phyloP scores from a whole-genome alignment of 2,797 vertebrate genomes.

The Ctenopoma multispine region DNA sequence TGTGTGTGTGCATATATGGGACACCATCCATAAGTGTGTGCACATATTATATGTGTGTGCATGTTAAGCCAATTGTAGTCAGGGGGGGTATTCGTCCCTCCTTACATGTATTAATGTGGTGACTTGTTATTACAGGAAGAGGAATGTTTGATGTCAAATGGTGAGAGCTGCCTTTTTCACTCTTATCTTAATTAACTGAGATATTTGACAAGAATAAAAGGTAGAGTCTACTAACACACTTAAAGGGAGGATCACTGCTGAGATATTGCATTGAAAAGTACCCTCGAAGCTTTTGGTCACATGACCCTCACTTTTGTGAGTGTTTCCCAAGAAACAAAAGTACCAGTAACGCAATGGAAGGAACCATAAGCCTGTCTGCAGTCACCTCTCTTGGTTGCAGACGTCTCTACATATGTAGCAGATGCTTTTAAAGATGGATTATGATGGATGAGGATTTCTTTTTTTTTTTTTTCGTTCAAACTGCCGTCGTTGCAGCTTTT shows the following conservation, averaged over 20 bases:
- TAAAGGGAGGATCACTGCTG: neutral
- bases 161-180: slow-evolving; percentile 83
- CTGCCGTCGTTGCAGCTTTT: neutral
- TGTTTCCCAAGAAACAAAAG: neutral
- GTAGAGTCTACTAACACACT: too few relatives aligned
- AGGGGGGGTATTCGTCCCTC: slow-evolving; percentile 84
- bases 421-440: slow-evolving; percentile 32
- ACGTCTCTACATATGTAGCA: neutral
- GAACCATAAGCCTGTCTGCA: neutral
- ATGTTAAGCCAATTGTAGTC: slow-evolving; percentile 62
- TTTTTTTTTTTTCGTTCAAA: neutral
- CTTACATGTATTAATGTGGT: slow-evolving; percentile 86
- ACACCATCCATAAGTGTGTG: neutral
- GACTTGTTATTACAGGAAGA: slow-evolving; percentile 81
- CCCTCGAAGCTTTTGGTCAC: neutral
- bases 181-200: slow-evolving; percentile 89
- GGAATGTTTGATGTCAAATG: slow-evolving; percentile 88
- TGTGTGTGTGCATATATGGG: slow-evolving; percentile 25
- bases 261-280: neutral
- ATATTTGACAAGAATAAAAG: neutral
- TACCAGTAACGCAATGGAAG: neutral
- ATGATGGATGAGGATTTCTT: slow-evolving; percentile 35
- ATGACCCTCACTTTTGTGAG: neutral
- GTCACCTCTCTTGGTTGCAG: neutral
- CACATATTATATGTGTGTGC: slow-evolving; percentile 9